Evolutionary conservation across 2,113 vertebrate species (phyloP), one percentile per base, ranked within the genome.

Genomic region (Takifugu bimaculatus): DNA sequence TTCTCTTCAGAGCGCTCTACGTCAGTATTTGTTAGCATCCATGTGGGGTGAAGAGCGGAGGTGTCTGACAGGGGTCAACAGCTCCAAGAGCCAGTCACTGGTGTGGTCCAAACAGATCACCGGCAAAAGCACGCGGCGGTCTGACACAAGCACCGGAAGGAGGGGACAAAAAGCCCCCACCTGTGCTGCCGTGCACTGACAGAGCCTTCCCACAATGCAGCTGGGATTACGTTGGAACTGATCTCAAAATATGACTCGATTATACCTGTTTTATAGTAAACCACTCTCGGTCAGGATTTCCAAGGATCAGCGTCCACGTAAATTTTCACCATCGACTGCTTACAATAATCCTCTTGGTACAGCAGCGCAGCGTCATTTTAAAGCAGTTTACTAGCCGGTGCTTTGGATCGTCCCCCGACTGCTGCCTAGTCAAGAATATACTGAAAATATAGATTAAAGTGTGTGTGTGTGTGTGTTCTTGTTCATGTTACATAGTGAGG

Each of bases 241-340:
- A 65, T 65, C 49, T 45, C 51, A 26, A 43, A 9, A 55, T 26
- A 13, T 49, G 44, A 53, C 74, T 68, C 45, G 20, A 47, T 68
- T 70, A 68, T 4, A 73, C 57, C 67, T 78, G 56, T 60, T 64
- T 65, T 54, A 64, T 50, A 13, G 61, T 61, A 74, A 85, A 82
- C 65, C 73, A 60, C 79, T 73, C 58, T 66, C 35, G 63, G 63
- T 72, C 50, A 52, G 64, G 64, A 67, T 58, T 78, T 69, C 25
- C n/a, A 1, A 50, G 44, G 72, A 78, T 56, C 78, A 76, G 45
- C 48, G 60, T 67, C 53, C 44, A 57, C 49, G 5, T 75, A 77
- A 72, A 75, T 77, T 51, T 50, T 74, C 2, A 2, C 72, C 74
- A 77, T 71, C 58, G 58, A 73, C 54, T 58, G 42, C 57, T 81